Conservation (phyloP, 2,797 vertebrate genomes). For the Microchirus variegatus region DNA sequence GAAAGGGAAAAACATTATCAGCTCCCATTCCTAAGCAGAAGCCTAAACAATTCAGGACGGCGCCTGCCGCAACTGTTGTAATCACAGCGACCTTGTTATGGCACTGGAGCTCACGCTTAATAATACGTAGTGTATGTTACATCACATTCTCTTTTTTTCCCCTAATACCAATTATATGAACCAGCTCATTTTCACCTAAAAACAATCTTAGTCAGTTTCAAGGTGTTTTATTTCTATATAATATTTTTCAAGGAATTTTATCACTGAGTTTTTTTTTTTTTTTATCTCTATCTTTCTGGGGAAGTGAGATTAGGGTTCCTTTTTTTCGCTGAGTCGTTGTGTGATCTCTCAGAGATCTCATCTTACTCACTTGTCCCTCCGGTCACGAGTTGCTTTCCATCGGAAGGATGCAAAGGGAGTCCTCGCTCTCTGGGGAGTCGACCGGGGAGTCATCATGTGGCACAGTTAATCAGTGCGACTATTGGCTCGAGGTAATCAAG, state of each 20-base stretch:
- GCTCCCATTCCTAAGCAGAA: too few species aligned
- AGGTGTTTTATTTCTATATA: constrained; percentile 30
- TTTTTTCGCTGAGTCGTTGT: constrained; percentile 13
- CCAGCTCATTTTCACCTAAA: constrained; percentile 11
- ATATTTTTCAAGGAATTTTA: constrained; percentile 20
- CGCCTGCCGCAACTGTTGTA: too few species aligned
- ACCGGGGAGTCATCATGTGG: constrained; percentile 41
- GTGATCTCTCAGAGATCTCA: constrained; percentile 32
- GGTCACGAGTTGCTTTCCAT: constrained; percentile 7
- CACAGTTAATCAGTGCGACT: constrained; percentile 63
- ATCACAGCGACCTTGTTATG: too few species aligned
- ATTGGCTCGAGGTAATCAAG: constrained; percentile 64
- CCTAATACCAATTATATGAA: constrained; percentile 20
- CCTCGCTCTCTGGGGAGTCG: constrained; percentile 18
- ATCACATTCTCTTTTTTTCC: constrained; percentile 26
- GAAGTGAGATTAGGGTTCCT: constrained; percentile 26
- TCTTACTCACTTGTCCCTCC: constrained; percentile 3
- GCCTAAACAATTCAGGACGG: too few species aligned
- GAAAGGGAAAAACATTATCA: too few species aligned
- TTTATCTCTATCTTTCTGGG: constrained; percentile 11
- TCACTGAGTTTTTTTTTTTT: constrained; percentile 16
- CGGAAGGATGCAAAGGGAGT: constrained; percentile 18
- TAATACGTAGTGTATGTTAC: constrained; percentile 17
- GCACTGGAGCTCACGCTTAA: too few species aligned
- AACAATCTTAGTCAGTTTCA: constrained; percentile 9